phyloP scores from a whole-genome alignment of 92 coral and sea anemone species.

The Umimayanthus kanabou region DNA sequence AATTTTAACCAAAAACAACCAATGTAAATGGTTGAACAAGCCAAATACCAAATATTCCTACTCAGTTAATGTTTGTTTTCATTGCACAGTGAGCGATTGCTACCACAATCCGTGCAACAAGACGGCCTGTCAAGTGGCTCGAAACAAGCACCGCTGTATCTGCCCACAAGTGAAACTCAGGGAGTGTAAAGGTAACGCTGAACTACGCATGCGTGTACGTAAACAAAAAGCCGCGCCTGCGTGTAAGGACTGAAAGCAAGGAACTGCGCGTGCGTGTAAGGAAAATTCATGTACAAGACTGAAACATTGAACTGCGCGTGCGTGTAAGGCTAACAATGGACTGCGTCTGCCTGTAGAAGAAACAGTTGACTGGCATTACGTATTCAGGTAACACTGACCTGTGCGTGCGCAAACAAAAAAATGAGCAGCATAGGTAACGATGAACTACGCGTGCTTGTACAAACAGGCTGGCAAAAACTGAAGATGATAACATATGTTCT shows the following conservation, averaged over 20 bases:
- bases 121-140: slow-evolving; percentile 17
- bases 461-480: too few species aligned
- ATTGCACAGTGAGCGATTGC: slow-evolving; percentile 7
- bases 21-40: background rate
- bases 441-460: background rate
- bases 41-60: background rate
- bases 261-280: background rate
- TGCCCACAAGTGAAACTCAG: slow-evolving; percentile 30
- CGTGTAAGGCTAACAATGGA: background rate
- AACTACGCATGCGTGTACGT: background rate
- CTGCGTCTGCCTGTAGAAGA: background rate
- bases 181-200: slow-evolving; percentile 12
- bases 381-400: background rate
- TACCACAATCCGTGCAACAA: slow-evolving; percentile 24
- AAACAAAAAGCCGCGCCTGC: background rate
- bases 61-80: background rate
- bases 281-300: background rate
- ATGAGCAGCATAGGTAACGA: background rate
- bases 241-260: background rate
- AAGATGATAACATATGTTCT: too few species aligned
- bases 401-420: background rate
- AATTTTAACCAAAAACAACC: background rate
- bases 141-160: slow-evolving; percentile 7
- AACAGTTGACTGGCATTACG: background rate
- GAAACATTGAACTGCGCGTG: background rate